Evolutionary conservation across 2,797 vertebrate species (phyloP), one percentile per base, ranked within the genome.

Genomic region (Thalassophryne amazonica): DNA sequence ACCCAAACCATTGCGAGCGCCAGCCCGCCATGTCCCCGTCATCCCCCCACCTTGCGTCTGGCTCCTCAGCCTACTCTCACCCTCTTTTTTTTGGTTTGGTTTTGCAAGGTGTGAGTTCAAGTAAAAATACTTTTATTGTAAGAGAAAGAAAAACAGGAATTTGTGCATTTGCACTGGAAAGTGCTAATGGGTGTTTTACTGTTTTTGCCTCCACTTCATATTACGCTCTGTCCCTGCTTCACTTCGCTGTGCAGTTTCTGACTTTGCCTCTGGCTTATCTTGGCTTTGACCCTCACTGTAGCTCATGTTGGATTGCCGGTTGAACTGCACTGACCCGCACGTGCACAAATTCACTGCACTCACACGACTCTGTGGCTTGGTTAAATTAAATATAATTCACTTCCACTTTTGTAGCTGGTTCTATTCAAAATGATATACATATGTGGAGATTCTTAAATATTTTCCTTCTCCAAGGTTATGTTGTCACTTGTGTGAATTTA

Each of bases 251-350:
- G n/a, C 30, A 41, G 16, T 36, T 52, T 48, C 37, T 52, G 67
- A 79, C 74, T 69, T 81, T 77, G 68, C 72, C 61, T 66, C 49
- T n/a, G 34, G 66, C 61, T 25, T 69, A 42, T 54, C 37, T 5
- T 4, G n/a, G 13, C 23, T 63, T 21, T 73, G 60, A 80, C 58
- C 50, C 35, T 60, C 30, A 27, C 54, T 53, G 14, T 33, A 35
- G 41, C 19, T 37, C 28, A 17, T 30, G 17, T 38, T 21, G 28
- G 16, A 38, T 51, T 18, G 51, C 27, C 33, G 40, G 19, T 52
- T 33, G 17, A 50, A 32, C 21, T 49, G 23, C 13, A 11, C 35
- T 51, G 27, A 61, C 31, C 18, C 8, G 32, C 5, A 56, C 25
- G 14, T 2, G 16, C 16, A 28, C 16, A 15, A 10, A 2, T 11